Conservation (phyloP, 2,113 vertebrate genomes). For the Anser cygnoides region DNA sequence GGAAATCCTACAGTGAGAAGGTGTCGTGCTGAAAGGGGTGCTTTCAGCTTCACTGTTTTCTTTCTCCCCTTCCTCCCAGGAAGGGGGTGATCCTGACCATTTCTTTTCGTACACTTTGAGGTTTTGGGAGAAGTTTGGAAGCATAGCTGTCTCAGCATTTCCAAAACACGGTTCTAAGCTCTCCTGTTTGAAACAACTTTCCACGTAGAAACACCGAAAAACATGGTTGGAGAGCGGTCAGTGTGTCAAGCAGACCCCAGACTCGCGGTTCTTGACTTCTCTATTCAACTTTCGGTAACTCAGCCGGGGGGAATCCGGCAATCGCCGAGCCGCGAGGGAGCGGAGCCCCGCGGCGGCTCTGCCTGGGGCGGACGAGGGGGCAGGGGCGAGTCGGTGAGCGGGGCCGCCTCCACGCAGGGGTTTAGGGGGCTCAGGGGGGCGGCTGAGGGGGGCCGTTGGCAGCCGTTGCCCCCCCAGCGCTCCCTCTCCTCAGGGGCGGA, state of each 20-base stretch:
- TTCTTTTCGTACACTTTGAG: not conserved
- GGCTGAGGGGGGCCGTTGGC: no score
- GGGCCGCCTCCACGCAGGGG: not conserved
- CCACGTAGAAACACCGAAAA: not conserved
- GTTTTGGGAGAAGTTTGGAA: not conserved
- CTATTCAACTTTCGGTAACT: fast-evolving
- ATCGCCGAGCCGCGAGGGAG: fast-evolving
- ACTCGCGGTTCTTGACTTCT: fast-evolving
- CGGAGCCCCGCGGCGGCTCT: fast-evolving
- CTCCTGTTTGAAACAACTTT: not conserved
- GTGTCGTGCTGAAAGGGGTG: not conserved
- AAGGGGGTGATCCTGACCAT: fast-evolving
- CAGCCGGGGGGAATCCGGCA: fast-evolving
- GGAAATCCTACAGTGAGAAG: no score
- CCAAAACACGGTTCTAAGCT: not conserved
- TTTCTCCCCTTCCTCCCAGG: not conserved
- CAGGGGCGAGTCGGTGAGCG: fast-evolving
- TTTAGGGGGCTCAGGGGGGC: no score
- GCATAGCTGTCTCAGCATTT: fast-evolving
- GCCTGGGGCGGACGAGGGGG: fast-evolving
- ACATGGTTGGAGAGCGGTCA: fast-evolving
- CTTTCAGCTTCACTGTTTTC: not conserved
- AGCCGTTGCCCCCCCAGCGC: not conserved
- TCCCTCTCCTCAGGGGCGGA: not conserved
- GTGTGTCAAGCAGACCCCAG: not conserved